Evolutionary conservation across 1,140 invertebrate genomes (phyloP).

Genomic region (Chrysoperla carnea): DNA sequence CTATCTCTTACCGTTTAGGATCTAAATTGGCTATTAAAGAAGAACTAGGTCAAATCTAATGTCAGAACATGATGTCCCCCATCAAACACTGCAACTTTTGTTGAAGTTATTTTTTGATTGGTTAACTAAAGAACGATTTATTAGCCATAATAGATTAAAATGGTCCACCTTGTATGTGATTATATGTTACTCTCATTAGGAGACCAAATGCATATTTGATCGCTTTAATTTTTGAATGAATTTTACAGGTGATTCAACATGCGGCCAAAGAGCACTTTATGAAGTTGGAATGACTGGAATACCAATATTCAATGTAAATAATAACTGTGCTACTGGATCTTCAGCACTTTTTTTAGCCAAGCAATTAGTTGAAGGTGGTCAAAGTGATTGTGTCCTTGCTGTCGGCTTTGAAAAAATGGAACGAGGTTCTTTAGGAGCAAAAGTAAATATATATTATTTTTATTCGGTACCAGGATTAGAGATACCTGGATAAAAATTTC

Average conservation of each 20-base stretch:
- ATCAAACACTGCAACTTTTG: too few relatives aligned
- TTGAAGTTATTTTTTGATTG: too few relatives aligned
- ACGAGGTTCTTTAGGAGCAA: constrained; percentile 63
- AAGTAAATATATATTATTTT: constrained; percentile 24
- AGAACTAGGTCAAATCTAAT: too few relatives aligned
- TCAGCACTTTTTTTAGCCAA: constrained; percentile 81
- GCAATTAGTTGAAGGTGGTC: constrained; percentile 74
- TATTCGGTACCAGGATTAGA: neutral
- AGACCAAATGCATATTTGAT: too few relatives aligned
- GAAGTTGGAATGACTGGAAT: constrained; percentile 92
- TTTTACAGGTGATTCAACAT: constrained; percentile 77
- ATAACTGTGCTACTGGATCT: constrained; percentile 94
- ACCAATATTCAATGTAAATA: constrained; percentile 97
- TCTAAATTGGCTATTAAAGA: too few relatives aligned
- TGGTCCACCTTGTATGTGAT: too few relatives aligned
- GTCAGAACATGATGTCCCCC: too few relatives aligned
- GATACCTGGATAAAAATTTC: neutral
- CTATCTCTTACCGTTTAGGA: too few relatives aligned
- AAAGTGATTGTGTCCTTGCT: constrained; percentile 74
- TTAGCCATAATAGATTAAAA: too few relatives aligned
- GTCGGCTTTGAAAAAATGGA: constrained; percentile 99
- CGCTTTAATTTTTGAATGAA: too few relatives aligned
- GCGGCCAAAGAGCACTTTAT: constrained; percentile 88
- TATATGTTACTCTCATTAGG: too few relatives aligned
- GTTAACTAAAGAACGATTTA: too few relatives aligned